Conservation (phyloP, 2,888 invertebrate species). For the Synanthedon andrenaeformis region DNA sequence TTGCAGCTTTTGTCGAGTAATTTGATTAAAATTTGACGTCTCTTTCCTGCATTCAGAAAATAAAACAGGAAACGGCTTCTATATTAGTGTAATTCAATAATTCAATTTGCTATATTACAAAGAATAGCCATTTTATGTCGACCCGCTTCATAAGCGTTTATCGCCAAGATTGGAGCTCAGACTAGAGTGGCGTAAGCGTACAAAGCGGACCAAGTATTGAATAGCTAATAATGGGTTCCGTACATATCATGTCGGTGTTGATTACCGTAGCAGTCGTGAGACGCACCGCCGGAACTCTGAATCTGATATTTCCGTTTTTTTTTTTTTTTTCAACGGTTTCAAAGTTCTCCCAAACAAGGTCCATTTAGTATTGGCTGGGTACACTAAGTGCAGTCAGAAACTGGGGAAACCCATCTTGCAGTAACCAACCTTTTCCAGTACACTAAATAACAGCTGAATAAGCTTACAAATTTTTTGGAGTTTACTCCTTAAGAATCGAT, state of each 20-base stretch:
- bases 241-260: constrained; percentile 46
- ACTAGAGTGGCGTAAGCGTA: neutral
- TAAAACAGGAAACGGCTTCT: constrained; percentile 43
- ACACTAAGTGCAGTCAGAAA: too few relatives aligned
- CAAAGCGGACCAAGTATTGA: constrained; percentile 10
- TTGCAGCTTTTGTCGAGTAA: constrained; percentile 36
- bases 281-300: constrained; percentile 34
- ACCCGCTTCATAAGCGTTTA: constrained; percentile 8
- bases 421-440: too few relatives aligned
- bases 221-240: constrained; percentile 38
- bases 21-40: constrained; percentile 63
- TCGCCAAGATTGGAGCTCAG: neutral
- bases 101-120: constrained; percentile 22
- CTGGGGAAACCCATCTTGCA: too few relatives aligned
- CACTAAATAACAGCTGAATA: too few relatives aligned
- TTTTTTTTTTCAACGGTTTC: too few relatives aligned
- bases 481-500: too few relatives aligned
- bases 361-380: too few relatives aligned
- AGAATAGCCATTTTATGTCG: constrained; percentile 16
- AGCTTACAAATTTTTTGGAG: too few relatives aligned
- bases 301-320: constrained; percentile 48
- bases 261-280: constrained; percentile 19
- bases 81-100: constrained; percentile 45
- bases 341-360: too few relatives aligned
- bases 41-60: constrained; percentile 34